phyloP scores from a whole-genome alignment of 1,140 invertebrate genomes.

The Psix sp. region DNA sequence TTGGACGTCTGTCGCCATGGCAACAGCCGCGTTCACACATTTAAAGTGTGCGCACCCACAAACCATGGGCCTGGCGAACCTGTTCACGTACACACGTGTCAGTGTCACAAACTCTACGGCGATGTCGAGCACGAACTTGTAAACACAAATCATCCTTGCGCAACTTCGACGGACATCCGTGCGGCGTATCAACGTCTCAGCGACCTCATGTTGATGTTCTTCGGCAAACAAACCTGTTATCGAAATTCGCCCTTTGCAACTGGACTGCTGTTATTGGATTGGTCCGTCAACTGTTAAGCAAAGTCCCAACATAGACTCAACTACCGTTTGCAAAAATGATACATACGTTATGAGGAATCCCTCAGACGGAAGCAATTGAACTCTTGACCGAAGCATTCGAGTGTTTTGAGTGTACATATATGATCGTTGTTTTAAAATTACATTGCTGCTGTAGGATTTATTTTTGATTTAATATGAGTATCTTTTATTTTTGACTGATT shows the following conservation, averaged over 20 bases:
- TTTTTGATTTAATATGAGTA: too few species aligned
- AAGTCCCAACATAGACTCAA: too few species aligned
- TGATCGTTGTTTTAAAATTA: too few species aligned
- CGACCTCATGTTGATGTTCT: neutral
- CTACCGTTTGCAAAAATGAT: too few species aligned
- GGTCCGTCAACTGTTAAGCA: too few species aligned
- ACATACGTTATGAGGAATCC: too few species aligned
- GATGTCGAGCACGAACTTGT: constrained; percentile 9
- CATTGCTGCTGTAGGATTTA: too few species aligned
- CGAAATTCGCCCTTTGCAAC: constrained; percentile 2
- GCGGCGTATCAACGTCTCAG: neutral
- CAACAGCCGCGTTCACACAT: constrained; percentile 76
- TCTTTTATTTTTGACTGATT: too few species aligned
- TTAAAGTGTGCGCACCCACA: constrained; percentile 46
- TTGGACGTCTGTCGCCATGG: constrained; percentile 77
- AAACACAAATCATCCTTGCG: constrained; percentile 6
- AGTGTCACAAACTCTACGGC: neutral
- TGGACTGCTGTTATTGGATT: too few species aligned
- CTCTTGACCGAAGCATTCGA: too few species aligned
- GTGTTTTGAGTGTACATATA: too few species aligned
- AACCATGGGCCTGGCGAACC: constrained; percentile 34
- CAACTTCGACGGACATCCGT: constrained; percentile 2
- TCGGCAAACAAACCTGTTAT: constrained; percentile 4
- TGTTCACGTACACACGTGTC: constrained; percentile 33
- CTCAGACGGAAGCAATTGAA: too few species aligned